Base-by-base conservation (phyloP, 1,140 invertebrate genomes). In the Aleiodes sp. region DNA sequence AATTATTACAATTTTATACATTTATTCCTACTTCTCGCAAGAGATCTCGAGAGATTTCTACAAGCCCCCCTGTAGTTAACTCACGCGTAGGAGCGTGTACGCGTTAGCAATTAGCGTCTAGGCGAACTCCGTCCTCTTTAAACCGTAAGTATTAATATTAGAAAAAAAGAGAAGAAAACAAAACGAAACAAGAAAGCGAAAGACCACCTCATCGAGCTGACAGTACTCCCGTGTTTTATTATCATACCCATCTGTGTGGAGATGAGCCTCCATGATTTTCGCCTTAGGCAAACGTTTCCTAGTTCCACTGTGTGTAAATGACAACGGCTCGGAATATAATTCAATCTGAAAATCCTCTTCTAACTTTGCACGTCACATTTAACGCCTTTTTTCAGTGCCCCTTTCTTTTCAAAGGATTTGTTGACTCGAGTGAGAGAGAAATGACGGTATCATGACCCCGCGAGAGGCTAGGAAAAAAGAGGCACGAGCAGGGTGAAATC, bases 111-210 rank as follows among this genome's bases (percentile, higher is more conserved):
- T 52, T 52, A 52, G 46, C 46, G n/a, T n/a, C n/a, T n/a, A n/a
- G n/a, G n/a, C n/a, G 16, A 24, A 2, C 21, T 52, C 46, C 26
- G 19, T 43, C n/a, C 1, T 16, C 26, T 21, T 52, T 52, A 52
- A 52, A 52, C 16, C 24, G 10, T 52, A 52, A 16, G 16, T 52
- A 52, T 52, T 24, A 9, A 9, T 12, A 6, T 4, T 10, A 24
- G 16, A 52, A 12, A 1, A 24, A 21, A 21, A 46, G 16, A 52
- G 26, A 52, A 52, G 26, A 52, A 52, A 52, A 24, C 12, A 21
- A 16, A n/a, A n/a, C n/a, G n/a, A 21, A 52, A 12, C 21, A 52
- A 52, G 46, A 52, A 52, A 52, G 46, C 46, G 46, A 52, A n/a
- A n/a, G 46, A 52, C 26, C 21, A 12, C 21, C 46, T 7, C 16